Evolutionary conservation across 2,797 vertebrate species (phyloP).

Genomic region (Spheniscus humboldti): DNA sequence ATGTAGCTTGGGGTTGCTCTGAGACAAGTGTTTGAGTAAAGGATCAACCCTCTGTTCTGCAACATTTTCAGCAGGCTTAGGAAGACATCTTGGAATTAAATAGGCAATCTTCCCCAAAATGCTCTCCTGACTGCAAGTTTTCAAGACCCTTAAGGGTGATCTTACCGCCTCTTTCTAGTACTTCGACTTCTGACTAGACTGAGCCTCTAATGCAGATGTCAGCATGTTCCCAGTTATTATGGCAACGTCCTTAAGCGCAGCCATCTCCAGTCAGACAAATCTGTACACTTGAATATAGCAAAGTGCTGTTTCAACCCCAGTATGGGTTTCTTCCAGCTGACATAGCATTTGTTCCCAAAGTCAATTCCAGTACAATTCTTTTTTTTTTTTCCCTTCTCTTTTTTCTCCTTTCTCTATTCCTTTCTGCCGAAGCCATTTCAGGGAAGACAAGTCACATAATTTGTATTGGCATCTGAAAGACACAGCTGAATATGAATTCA

Average conservation of each 20-base stretch:
- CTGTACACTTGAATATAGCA: not conserved
- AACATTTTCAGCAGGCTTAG: not conserved
- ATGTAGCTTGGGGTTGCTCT: not conserved
- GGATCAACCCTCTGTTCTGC: not conserved
- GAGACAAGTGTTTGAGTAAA: not conserved
- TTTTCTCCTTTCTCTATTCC: not conserved
- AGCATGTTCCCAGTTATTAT: conserved; percentile 16
- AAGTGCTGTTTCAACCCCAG: conserved; percentile 13
- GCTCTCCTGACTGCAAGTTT: not conserved
- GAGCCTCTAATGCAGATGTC: conserved; percentile 9
- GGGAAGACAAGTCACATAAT: not conserved
- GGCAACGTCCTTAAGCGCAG: not conserved
- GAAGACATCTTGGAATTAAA: not conserved
- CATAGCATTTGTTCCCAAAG: conserved; percentile 21
- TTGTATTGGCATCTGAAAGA: not conserved
- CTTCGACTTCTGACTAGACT: not conserved
- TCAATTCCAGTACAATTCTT: not conserved
- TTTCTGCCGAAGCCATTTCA: not conserved
- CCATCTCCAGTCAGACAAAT: conserved; percentile 2
- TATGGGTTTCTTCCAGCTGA: conserved; percentile 26
- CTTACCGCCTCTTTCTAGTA: not conserved
- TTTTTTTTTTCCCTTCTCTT: not conserved
- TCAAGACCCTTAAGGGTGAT: not conserved
- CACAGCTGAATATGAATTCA: not conserved
- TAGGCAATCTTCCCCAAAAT: not conserved